Base-by-base conservation (phyloP, 2,888 invertebrate species). In the Drosophila longiperda region DNA sequence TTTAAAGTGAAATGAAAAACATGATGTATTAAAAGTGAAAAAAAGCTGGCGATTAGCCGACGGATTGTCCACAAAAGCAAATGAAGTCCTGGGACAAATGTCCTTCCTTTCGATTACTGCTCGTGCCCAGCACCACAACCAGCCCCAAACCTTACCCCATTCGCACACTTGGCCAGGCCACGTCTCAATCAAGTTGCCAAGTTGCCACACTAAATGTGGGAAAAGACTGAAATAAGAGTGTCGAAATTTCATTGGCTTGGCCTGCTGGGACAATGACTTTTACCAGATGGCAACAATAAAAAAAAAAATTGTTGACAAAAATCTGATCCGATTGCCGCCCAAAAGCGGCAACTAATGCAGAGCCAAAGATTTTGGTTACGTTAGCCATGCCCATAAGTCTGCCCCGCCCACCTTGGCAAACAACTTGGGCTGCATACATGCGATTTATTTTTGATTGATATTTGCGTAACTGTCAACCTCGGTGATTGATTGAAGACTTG, bases 381-480 rank as follows among this genome's bases (percentile, higher is more conserved):
- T 66, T 71, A 36, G 64, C 59, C 55, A 42, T 15, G 48, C 52
- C 33, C 73, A 3, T 42, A 23, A 15, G 62, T 66, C 80, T 74
- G 33, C 34, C 53, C 67, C 81, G 71, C 71, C 87, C 72, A 78
- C 71, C 87, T 87, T 87, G 89, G 61, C 90, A 87, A 89, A 85
- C 83, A 85, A 84, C 64, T 80, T 73, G 76, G 72, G 80, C 83
- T 68, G 85, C 87, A 83, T 73, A 86, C 81, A 89, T 89, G 78
- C 88, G 90, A 89, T 85, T 85, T 85, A 85, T 89, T 83, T 85
- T 85, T 85, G 85, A 89, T 89, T 85, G 90, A 85, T 85, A 85
- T 85, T 85, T 85, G 90, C 85, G 90, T 88, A 85, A 89, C 88
- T 88, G 85, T 85, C 85, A 85, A 78, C 88, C 75, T 73, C 66